Base-by-base conservation (phyloP, 2,113 vertebrate species). In the Elaphurus davidianus region DNA sequence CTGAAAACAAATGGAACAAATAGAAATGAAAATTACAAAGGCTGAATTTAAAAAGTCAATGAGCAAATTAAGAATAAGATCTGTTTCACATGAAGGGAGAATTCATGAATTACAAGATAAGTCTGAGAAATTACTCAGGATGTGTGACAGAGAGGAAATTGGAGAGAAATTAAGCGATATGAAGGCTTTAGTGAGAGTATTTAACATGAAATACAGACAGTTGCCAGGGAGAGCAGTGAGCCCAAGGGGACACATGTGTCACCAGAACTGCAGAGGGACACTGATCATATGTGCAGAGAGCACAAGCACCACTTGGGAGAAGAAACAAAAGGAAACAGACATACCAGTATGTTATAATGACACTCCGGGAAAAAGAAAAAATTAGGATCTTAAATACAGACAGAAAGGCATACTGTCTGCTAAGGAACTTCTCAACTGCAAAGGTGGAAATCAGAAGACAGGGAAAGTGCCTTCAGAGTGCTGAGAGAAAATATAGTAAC, bases 241-340 rank as follows among this genome's bases (percentile, higher is more conserved):
- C 23, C 23, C 30, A 17, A 36, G 91, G 28, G 28, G 21, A 36
- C 27, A 28, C 13, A 74, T 1, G 36, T 28, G 13, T 11, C 12
- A 5, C 3, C 16, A 11, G 33, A 15, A 12, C 57, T 6, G 8
- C 62, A 45, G 43, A 82, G n/a, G 50, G 57, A 30, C 27, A 33
- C 15, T 16, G 25, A 1, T 23, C 71, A 11, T 2, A 11, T 0
- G 0, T 21, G 1, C 27, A 27, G 40, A 33, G 16, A 43, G 81
- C 1, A 6, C 19, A 2, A 23, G 62, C 16, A 43, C 64, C 3
- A 5, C 4, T 9, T 1, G 30, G 25, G 10, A n/a, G 40, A 50
- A 57, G 21, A 47, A 11, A 11, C 12, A 4, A 14, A 27, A 7
- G 40, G 36, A 54, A 33, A 9, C 2, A 7, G 40, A 12, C 40